A percentile compares a stretch with the other conserved stretches of the same genome.
Conservation (phyloP, 2,888 invertebrate genomes). For the Eupithecia subfuscata region DNA sequence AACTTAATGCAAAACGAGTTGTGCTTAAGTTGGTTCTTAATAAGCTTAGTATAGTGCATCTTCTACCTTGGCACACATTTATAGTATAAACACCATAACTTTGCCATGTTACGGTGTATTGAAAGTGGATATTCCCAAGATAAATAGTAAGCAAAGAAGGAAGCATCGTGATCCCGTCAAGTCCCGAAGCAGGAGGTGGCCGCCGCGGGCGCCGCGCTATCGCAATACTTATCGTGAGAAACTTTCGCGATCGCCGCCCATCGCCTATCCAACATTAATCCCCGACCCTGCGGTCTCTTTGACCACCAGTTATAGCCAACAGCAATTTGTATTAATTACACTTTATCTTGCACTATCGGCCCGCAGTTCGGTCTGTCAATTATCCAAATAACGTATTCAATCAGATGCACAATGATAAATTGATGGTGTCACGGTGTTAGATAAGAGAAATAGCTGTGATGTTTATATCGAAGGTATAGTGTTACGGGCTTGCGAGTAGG, state of each 20-base stretch:
- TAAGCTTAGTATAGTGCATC: background rate
- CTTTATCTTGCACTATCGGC: constrained; percentile 60
- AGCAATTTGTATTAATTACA: constrained; percentile 76
- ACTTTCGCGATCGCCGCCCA: constrained; percentile 71
- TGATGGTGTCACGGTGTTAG: constrained; percentile 42
- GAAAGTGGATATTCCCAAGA: constrained; percentile 24
- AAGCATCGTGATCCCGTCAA: constrained; percentile 53
- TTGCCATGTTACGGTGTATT: background rate
- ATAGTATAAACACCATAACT: background rate
- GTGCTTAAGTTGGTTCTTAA: background rate
- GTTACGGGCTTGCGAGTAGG: constrained; percentile 48
- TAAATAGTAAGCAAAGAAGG: constrained; percentile 51
- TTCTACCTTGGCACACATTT: background rate
- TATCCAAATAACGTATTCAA: constrained; percentile 45
- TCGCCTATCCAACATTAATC: constrained; percentile 70
- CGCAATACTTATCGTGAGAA: constrained; percentile 71
- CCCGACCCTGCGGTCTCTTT: constrained; percentile 70
- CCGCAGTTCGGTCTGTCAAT: constrained; percentile 42
- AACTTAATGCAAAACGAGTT: background rate
- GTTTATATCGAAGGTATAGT: constrained; percentile 50
- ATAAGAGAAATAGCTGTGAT: constrained; percentile 47
- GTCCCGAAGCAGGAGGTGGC: constrained; percentile 49
- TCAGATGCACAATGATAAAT: constrained; percentile 45
- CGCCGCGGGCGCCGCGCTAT: constrained; percentile 52
- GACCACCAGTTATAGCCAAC: constrained; percentile 65